Evolutionary conservation across 2,113 vertebrate species (phyloP), one percentile per base, ranked within the genome.

Genomic region (Xyliphius kryptos): DNA sequence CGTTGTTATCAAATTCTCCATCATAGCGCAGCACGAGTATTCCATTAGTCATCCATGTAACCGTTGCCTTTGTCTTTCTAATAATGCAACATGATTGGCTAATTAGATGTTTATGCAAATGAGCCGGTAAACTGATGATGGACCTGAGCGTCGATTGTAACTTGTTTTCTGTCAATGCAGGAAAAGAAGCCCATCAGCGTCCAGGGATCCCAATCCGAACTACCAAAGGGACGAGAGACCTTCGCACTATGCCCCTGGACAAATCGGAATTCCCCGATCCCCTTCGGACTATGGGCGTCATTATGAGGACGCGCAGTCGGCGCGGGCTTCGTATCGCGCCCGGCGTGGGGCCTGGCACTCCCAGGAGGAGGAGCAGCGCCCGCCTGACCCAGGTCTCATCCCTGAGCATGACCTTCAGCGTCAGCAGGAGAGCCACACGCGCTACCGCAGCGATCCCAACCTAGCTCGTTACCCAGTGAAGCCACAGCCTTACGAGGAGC

Each of bases 381-480:
- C 81, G 2, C 85, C 89, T 74, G 94, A 95, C 52, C 92, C 92
- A 1, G 89, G 90, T 57, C 69, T 80, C 51, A 21, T 74, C 1
- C 56, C 72, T 1, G 95, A 97, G 48, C 94, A 92, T 73, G 94
- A 98, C 61, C 85, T 91, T 20, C 96, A 95, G 67, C 83, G 88
- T 12, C 94, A 97, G 76, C 92, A 97, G 73, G 95, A 97, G 72
- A 95, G 94, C 76, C 95, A 98, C 80, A 81, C 93, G 0, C 92
- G 95, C 21, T 97, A 99, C 59, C 85, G 93, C 67, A 97, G 94
- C 11, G 96, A 99, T 72, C 96, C 96, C 13, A 99, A 99, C 77
- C 81, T 99, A 89, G 96, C 96, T 49, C 92, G 95, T 44, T 98
- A 98, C 20, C 96, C 96, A 0, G 94, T 97, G 32, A 97, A 97